phyloP scores from a whole-genome alignment of 2,113 vertebrate genomes.

The Aramus guarauna region DNA sequence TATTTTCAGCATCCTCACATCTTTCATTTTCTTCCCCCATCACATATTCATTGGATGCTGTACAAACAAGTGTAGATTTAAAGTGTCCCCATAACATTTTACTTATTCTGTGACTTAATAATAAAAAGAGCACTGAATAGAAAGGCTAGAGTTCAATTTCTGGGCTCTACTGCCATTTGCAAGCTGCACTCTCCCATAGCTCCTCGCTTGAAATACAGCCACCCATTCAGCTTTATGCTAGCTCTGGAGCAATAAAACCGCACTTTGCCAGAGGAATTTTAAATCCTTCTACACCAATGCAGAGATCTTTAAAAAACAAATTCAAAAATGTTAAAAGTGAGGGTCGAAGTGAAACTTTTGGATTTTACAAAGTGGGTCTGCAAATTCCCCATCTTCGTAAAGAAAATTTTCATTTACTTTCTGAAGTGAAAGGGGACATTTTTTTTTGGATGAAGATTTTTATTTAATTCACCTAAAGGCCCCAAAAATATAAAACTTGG shows the following conservation, averaged over 20 bases:
- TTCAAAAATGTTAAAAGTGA: background rate
- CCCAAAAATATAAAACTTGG: background rate
- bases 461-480: background rate
- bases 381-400: background rate
- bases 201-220: conserved; percentile 62
- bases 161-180: conserved; percentile 40
- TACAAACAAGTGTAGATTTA: conserved; percentile 55
- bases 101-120: conserved; percentile 61
- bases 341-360: background rate
- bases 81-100: conserved; percentile 44
- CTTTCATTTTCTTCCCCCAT: conserved; percentile 46
- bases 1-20: background rate
- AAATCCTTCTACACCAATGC: conserved; percentile 14
- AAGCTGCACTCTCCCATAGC: conserved; percentile 41
- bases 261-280: conserved; percentile 38
- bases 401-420: background rate
- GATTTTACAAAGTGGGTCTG: background rate
- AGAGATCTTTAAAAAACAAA: conserved; percentile 40
- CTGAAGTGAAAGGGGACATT: background rate
- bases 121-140: conserved; percentile 60
- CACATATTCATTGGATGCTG: conserved; percentile 20
- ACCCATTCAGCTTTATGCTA: conserved; percentile 58
- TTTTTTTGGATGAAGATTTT: background rate
- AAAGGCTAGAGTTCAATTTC: conserved; percentile 56
- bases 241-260: conserved; percentile 57